A percentile compares a stretch with the other conserved stretches of the same genome.
phyloP scores from a whole-genome alignment of 2,113 vertebrate genomes.

The Xyrauchen texanus region DNA sequence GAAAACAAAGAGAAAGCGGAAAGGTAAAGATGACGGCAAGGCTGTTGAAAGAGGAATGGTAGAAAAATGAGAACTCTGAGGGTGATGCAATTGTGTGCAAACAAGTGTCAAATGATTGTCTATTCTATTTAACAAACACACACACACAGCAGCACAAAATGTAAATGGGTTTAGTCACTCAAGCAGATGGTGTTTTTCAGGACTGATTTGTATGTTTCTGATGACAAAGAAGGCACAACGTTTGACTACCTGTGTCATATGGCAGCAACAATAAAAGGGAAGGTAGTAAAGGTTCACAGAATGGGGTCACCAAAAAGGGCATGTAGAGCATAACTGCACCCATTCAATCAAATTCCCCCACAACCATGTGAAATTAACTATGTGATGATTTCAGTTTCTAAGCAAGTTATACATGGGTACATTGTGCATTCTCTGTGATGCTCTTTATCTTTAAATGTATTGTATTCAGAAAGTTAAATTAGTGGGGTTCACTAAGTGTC shows the following conservation, averaged over 20 bases:
- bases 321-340: conserved; percentile 37
- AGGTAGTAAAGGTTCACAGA: not conserved
- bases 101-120: not conserved
- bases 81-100: not conserved
- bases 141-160: conserved; percentile 31
- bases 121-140: no score
- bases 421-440: no score
- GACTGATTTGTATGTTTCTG: not conserved
- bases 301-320: conserved; percentile 12
- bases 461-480: no score
- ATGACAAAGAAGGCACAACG: not conserved
- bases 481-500: no score
- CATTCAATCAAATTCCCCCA: conserved; percentile 24
- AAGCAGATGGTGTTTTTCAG: conserved; percentile 1
- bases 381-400: no score
- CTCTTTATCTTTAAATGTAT: no score
- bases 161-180: conserved; percentile 35
- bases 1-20: conserved; percentile 14
- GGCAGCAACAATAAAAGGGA: conserved; percentile 1
- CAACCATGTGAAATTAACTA: not conserved
- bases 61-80: not conserved
- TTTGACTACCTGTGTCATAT: not conserved
- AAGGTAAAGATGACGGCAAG: no score
- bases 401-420: no score
- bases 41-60: not conserved